Base-by-base conservation (phyloP, 2,797 vertebrate species). In the Hozukius guyotensis region DNA sequence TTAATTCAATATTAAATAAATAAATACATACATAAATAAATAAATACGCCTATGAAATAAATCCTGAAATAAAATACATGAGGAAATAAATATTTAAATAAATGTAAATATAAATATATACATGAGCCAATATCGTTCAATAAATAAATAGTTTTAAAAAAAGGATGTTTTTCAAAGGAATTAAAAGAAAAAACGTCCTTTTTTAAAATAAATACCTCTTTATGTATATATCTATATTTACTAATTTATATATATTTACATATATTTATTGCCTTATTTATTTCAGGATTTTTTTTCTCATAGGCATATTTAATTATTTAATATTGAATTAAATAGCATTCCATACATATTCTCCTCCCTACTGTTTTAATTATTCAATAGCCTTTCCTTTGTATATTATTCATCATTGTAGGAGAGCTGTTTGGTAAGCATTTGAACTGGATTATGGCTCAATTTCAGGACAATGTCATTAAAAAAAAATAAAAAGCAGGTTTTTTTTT, bases 291-390 rank as follows among this genome's bases (percentile, higher is more conserved):
- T 46, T 24, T 65, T 46, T 29, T 65, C 18, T 64, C 14, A n/a
- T 7, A 20, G 16, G 63, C 38, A 29, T 68, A 14, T 31, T 53
- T n/a, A 71, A 59, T 27, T 20, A 56, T 56, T 56, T 59, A 57
- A 27, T 70, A 36, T 16, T 52, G 20, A 52, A 52, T 20, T 49
- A 49, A n/a, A 20, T n/a, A 12, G 27, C 11, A 22, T 68, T 56
- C 22, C 11, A 38, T 59, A 71, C 8, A 38, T 64, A 52, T n/a
- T 18, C 9, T 72, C 55, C 55, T 72, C 25, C 53, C 5, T 14
- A 34, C 81, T 65, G 20, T 70, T 82, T 90, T 4, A 89, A 89
- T 92, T 83, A 92, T 92, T 90, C 66, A 92, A 7, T 8, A 87
- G 70, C 60, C 32, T 65, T 67, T 71, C 32, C 38, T 82, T 83